Percentiles rank a stretch among this genome's conserved stretches.
These are phyloP conservation scores for Coremacera marginata DNA, from an alignment of 2,888 invertebrate species.

Conservation along the genomic window DNA sequence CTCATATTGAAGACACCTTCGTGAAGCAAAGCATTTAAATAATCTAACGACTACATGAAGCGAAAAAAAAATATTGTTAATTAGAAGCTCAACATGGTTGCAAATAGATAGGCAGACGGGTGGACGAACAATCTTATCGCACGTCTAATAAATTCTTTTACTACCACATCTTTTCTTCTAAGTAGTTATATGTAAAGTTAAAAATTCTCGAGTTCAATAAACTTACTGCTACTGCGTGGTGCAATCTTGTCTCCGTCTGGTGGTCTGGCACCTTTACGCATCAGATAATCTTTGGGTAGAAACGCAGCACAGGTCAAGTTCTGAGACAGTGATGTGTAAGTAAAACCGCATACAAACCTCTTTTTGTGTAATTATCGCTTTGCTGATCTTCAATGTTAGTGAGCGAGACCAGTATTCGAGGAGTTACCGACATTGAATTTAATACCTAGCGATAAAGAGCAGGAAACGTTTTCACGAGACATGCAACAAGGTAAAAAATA, in stretches of 20 bases:
- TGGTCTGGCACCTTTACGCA: conserved; percentile 64
- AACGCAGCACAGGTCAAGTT: conserved; percentile 23
- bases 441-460: conserved; percentile 26
- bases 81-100: conserved; percentile 25
- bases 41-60: not conserved
- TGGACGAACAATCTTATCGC: conserved; percentile 25
- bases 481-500: conserved; percentile 20
- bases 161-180: not conserved
- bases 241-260: conserved; percentile 13
- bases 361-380: conserved; percentile 34
- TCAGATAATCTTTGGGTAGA: conserved; percentile 48
- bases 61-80: conserved; percentile 17
- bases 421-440: conserved; percentile 29
- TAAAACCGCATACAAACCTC: not conserved
- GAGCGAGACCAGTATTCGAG: not conserved
- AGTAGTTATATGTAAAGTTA: not conserved
- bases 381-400: conserved; percentile 18
- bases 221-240: conserved; percentile 12
- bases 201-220: conserved; percentile 33
- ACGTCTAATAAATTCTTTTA: conserved; percentile 46
- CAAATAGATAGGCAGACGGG: not conserved
- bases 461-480: conserved; percentile 31
- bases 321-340: not conserved
- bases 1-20: conserved; percentile 20
- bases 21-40: not conserved